Evolutionary conservation across 2,888 invertebrate species (phyloP).

Genomic region (Protophormia terraenovae): DNA sequence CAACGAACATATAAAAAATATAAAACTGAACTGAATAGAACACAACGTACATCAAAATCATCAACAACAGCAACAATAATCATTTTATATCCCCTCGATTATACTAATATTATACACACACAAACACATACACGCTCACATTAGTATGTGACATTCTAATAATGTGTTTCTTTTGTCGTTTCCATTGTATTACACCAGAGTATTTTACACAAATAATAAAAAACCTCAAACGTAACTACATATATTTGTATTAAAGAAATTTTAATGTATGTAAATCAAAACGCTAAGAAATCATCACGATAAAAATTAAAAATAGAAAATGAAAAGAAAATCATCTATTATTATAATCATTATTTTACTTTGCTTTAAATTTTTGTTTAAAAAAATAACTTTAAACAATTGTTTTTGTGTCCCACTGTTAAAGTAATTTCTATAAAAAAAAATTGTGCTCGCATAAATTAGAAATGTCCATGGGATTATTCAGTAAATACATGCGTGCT

Average conservation of each 20-base stretch:
- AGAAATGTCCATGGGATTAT: too few relatives aligned
- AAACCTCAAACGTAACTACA: too few relatives aligned
- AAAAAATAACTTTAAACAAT: too few relatives aligned
- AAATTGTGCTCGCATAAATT: too few relatives aligned
- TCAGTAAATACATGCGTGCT: too few relatives aligned
- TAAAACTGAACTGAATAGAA: not conserved
- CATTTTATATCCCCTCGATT: constrained; percentile 18
- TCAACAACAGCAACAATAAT: not conserved
- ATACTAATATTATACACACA: not conserved
- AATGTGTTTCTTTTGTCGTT: not conserved
- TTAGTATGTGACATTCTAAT: not conserved
- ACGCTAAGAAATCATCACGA: not conserved
- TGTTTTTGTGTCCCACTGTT: too few relatives aligned
- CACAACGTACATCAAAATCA: constrained; percentile 14
- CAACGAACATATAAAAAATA: constrained; percentile 4
- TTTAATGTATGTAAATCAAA: constrained; percentile 7
- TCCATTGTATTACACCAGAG: not conserved
- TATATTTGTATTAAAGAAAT: not conserved
- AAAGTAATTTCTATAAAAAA: too few relatives aligned
- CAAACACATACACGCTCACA: not conserved
- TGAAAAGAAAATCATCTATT: not conserved
- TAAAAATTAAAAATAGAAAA: not conserved
- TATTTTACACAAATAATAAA: not conserved
- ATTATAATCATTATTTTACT: too few relatives aligned
- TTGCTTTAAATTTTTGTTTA: too few relatives aligned